Base-by-base conservation (phyloP, 2,797 vertebrate species). In the Enteromius afrohamiltoni region DNA sequence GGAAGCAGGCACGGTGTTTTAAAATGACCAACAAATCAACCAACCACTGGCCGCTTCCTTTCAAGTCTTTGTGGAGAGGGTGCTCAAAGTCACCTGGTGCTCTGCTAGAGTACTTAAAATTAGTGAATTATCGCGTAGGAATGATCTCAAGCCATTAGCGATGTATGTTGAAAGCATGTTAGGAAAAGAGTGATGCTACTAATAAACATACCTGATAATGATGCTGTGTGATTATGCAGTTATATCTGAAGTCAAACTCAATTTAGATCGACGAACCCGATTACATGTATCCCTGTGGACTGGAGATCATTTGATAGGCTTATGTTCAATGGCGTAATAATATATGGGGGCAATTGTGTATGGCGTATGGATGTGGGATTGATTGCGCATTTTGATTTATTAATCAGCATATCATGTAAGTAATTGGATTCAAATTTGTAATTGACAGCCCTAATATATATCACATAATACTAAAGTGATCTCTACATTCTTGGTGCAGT, bases 221-320 rank as follows among this genome's bases (percentile, higher is more conserved):
- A 40, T 37, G 51, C 11, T 16, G 31, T 23, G 21, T 34, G 17
- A 53, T 53, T 51, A 49, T 51, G 70, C 26, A 49, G 23, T 71
- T 26, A 29, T 16, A 16, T 49, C 45, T 34, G 34, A 37, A 53
- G 47, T 74, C 47, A 53, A 34, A 34, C 31, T 75, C 31, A 55
- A 55, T 55, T 75, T 55, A 23, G 73, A 75, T 74, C 21, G 19
- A 75, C 49, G n/a, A 55, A 55, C 31, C 14, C 6, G 51, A 58
- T 76, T 76, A 76, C 37, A 76, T 75, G 19, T 37, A 75, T 75
- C 7, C 13, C 51, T 58, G 64, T 37, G 64, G 17, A 21, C 29
- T 21, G 31, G 14, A 75, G 51, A 75, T 40, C 21, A 40, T 1
- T 1, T 40, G 31, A 76, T 58, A 51, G 4, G 47, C 29, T 51